These are phyloP conservation scores for Sabatieria punctata DNA, from an alignment of 2,888 invertebrate genomes.

Conservation along the genomic window DNA sequence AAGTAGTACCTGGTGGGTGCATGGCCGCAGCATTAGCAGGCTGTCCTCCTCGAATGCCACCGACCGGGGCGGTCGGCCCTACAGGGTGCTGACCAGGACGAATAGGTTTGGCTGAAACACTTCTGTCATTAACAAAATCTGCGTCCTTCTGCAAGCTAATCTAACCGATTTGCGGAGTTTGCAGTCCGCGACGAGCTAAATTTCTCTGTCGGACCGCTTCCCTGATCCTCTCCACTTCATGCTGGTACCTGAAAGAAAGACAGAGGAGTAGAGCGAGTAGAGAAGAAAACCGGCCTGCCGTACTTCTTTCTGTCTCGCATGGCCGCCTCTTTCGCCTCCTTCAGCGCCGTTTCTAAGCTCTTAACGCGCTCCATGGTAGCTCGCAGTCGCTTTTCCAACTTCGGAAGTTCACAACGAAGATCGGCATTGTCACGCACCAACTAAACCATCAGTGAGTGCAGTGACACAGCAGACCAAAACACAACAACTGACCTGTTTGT, in stretches of 20 bases:
- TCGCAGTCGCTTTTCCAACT: slow-evolving; percentile 87
- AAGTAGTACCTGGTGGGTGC: too few species aligned
- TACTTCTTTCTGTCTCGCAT: slow-evolving; percentile 84
- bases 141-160: slow-evolving; percentile 9
- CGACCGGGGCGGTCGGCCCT: neutral
- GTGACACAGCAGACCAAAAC: neutral
- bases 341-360: slow-evolving; percentile 69
- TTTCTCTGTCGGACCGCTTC: slow-evolving; percentile 98
- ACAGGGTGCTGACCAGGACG: slow-evolving; percentile 66
- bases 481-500: slow-evolving; percentile 39
- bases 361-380: slow-evolving; percentile 98
- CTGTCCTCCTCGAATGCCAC: slow-evolving; percentile 6
- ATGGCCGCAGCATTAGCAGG: slow-evolving; percentile 9
- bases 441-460: slow-evolving; percentile 41
- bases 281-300: neutral
- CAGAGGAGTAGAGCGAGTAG: slow-evolving; percentile 2
- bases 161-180: slow-evolving; percentile 76
- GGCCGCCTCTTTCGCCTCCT: slow-evolving; percentile 96
- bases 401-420: slow-evolving; percentile 92
- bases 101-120: slow-evolving; percentile 81
- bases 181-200: slow-evolving; percentile 67
- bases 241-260: slow-evolving; percentile 59
- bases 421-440: slow-evolving; percentile 98
- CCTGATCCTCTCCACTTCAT: slow-evolving; percentile 96
- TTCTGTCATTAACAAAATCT: too few species aligned